Evolutionary conservation across 2,888 invertebrate species (phyloP).

Genomic region (Ischnus inquisitorius): DNA sequence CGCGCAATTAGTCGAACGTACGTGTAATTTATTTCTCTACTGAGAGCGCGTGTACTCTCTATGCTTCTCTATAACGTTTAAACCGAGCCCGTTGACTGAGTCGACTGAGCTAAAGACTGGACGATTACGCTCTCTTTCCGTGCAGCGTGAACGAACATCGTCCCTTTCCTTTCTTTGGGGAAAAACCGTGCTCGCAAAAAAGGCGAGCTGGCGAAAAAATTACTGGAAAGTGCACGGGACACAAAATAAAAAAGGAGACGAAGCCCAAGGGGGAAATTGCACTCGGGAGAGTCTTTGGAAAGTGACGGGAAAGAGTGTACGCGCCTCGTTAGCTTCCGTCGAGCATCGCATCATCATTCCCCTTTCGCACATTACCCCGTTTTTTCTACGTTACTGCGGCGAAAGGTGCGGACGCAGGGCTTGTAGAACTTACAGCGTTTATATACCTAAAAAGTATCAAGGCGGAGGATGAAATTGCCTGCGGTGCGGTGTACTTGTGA

Average conservation of each 20-base stretch:
- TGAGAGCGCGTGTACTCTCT: conserved; percentile 19
- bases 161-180: conserved; percentile 7
- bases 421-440: background rate
- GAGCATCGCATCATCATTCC: conserved; percentile 24
- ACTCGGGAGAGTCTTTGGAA: conserved; percentile 44
- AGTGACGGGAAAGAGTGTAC: conserved; percentile 39
- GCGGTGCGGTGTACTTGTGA: background rate
- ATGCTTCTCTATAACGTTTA: conserved; percentile 20
- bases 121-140: conserved; percentile 23
- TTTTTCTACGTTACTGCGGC: background rate
- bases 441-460: background rate
- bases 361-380: conserved; percentile 15
- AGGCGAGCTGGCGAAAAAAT: conserved; percentile 26
- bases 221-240: conserved; percentile 13
- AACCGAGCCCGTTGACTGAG: background rate
- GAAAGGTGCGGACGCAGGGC: conserved; percentile 7
- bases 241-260: conserved; percentile 3
- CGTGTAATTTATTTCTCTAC: conserved; percentile 53
- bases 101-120: conserved; percentile 27
- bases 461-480: background rate
- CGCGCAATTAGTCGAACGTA: conserved; percentile 54
- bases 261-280: conserved; percentile 26
- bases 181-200: conserved; percentile 26
- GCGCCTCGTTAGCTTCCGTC: conserved; percentile 47
- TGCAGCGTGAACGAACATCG: background rate